Percentiles rank a stretch among this genome's conserved stretches.
Conservation (phyloP, 2,113 vertebrate species). For the Semnopithecus entellus region DNA sequence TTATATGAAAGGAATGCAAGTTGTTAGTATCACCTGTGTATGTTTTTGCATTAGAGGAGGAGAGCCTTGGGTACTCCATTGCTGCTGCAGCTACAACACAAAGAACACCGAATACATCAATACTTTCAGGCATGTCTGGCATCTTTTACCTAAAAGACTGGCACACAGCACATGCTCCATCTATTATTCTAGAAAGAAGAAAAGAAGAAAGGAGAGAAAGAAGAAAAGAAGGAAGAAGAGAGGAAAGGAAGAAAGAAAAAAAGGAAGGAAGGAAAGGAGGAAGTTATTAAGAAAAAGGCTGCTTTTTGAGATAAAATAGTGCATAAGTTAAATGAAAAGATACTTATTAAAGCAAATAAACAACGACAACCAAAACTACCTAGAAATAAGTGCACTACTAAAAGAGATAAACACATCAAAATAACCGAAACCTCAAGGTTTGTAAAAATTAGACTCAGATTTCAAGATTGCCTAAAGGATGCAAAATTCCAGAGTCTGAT, state of each 20-base stretch:
- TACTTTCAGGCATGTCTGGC: accelerated
- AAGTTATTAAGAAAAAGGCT: not conserved
- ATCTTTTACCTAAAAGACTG: not conserved
- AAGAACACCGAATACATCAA: no score
- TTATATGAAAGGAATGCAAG: not conserved
- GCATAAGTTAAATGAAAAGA: not conserved
- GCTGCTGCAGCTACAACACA: no score
- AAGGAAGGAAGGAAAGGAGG: not conserved
- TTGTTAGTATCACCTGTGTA: not conserved
- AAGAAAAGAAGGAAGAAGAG: not conserved
- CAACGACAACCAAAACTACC: not conserved
- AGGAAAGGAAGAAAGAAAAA: not conserved
- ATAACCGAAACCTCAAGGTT: not conserved
- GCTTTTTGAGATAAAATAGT: not conserved
- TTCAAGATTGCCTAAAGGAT: not conserved
- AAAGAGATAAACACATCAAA: not conserved
- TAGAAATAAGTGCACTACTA: not conserved
- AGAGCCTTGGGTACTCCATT: not conserved
- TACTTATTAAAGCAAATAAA: not conserved
- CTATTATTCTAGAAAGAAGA: not conserved
- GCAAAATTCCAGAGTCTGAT: not conserved
- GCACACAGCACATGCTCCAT: not conserved
- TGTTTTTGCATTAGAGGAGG: not conserved
- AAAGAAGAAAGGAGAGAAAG: not conserved
- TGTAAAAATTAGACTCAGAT: not conserved